Evolutionary conservation across 64 coral and sea anemone species (phyloP).

Genomic region (Trachythela sp.): DNA sequence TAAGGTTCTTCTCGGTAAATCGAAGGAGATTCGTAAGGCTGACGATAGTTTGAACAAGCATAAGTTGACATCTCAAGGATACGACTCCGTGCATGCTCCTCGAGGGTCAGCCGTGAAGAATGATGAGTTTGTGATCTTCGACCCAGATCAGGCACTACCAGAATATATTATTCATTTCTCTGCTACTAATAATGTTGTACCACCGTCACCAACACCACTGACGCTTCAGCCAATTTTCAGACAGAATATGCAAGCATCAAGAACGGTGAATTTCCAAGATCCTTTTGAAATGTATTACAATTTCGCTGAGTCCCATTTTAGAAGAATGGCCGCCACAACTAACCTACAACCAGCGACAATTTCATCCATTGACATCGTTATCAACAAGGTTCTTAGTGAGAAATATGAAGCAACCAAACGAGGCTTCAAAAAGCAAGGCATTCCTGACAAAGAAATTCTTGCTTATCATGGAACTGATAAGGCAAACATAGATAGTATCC

Average conservation of each 20-base stretch:
- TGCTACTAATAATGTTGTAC: neutral
- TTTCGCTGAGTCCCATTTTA: neutral
- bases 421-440: neutral
- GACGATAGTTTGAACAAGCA: conserved; percentile 3
- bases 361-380: neutral
- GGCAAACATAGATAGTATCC: neutral
- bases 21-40: neutral
- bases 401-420: neutral
- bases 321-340: neutral
- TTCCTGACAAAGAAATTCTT: neutral
- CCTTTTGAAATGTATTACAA: neutral
- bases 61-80: neutral
- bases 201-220: neutral
- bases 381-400: neutral
- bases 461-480: neutral
- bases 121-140: neutral
- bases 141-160: neutral
- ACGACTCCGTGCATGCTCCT: neutral
- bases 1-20: neutral
- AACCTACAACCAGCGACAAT: neutral
- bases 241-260: neutral
- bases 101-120: neutral
- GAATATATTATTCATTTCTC: neutral
- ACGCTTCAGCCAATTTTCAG: neutral
- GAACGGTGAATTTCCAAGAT: neutral